Percentiles rank a stretch among this genome's conserved stretches.
These are phyloP conservation scores for Crossaster papposus DNA, from an alignment of 53 echinoderm and acorn worm genomes.

Conservation along the genomic window DNA sequence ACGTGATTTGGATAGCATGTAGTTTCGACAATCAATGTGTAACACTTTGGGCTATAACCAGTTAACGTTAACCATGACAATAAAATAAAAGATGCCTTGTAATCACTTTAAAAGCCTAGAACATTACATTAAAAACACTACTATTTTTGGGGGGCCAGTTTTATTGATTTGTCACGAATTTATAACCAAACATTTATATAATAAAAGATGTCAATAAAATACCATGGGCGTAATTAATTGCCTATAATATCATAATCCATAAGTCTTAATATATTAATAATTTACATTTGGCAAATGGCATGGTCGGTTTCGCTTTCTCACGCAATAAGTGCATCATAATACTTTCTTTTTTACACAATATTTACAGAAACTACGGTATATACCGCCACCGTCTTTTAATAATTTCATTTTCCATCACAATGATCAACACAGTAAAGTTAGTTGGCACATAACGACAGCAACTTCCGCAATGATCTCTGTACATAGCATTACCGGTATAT, in stretches of 20 bases:
- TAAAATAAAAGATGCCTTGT: no score
- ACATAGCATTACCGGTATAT: background rate
- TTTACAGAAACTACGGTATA: background rate
- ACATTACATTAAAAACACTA: no score
- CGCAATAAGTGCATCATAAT: background rate
- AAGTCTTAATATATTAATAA: background rate
- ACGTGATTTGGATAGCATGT: no score
- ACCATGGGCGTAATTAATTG: background rate
- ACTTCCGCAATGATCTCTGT: background rate
- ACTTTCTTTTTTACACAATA: background rate
- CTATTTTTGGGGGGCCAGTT: no score
- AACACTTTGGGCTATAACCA: background rate
- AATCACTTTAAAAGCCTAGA: no score
- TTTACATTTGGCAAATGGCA: constrained; percentile 7
- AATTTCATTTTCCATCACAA: constrained; percentile 14
- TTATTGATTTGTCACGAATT: no score
- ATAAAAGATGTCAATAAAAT: no score
- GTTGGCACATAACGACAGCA: background rate
- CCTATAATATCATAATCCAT: background rate
- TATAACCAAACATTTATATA: no score
- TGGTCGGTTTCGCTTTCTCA: background rate
- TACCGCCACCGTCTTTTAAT: background rate
- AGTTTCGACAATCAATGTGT: background rate
- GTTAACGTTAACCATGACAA: no score
- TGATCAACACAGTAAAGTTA: constrained; percentile 1